Conservation (phyloP, 2,797 vertebrate species). For the Gymnocypris eckloni region DNA sequence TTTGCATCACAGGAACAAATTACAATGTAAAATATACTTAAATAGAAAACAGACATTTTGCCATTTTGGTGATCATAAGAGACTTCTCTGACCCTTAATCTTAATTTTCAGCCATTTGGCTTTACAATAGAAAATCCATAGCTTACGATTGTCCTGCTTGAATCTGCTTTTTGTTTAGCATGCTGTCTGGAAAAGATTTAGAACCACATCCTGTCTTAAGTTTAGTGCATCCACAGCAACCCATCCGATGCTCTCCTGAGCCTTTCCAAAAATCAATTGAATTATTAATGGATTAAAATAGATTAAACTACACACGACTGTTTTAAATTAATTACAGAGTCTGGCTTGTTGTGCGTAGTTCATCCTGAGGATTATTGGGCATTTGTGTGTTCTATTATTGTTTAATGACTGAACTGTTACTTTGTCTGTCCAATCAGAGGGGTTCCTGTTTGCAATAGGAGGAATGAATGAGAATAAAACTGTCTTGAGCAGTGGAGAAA, state of each 20-base stretch:
- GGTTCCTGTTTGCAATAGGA: constrained; percentile 93
- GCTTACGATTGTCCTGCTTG: not conserved
- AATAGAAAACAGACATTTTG: not conserved
- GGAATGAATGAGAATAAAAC: constrained; percentile 89
- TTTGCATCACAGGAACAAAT: not conserved
- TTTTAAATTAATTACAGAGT: not conserved
- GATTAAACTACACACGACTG: not conserved
- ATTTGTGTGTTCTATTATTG: not conserved
- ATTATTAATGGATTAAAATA: not conserved
- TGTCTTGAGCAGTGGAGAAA: constrained; percentile 89
- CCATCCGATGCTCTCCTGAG: not conserved
- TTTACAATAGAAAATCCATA: not conserved
- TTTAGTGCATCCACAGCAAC: not conserved
- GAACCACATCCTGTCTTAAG: not conserved
- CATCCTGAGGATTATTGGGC: not conserved
- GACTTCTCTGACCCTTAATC: not conserved
- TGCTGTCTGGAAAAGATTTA: not conserved
- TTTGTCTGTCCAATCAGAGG: constrained; percentile 82
- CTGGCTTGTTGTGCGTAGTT: not conserved
- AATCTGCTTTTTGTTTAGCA: not conserved
- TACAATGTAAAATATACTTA: not conserved
- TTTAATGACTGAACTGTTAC: not conserved
- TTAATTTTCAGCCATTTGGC: not conserved
- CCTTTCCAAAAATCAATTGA: not conserved
- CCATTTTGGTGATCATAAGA: not conserved